Evolutionary conservation across 1,140 invertebrate species (phyloP), one percentile per base, ranked within the genome.

Genomic region (Chionoecetes opilio): DNA sequence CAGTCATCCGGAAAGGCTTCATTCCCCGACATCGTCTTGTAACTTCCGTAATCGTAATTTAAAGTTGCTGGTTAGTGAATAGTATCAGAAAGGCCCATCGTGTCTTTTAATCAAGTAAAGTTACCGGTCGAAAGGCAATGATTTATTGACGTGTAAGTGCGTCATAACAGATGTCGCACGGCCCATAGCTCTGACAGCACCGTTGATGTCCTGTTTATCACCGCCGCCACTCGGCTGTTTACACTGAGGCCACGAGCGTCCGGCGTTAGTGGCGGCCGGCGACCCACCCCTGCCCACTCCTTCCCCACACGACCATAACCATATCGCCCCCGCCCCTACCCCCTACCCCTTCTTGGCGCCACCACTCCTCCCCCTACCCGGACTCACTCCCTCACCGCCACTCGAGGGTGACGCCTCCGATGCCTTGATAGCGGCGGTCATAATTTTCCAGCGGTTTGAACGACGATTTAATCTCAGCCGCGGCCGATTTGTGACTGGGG

Each of bases 361-460:
- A 53, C 9, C 11, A 53, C 46, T 53, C 29, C 29, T 26, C 34
- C 29, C 38, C 34, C 38, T 53, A 1, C 46, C 46, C 8, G 9
- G 46, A 37, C 35, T 8, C 85, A 35, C 84, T 87, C 32, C 46
- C 86, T 88, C 93, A 87, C 53, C 21, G n/a, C 87, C 93, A 82
- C 38, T 82, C 53, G 29, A 38, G 93, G 84, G 84, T 86, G 93
- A 87, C 86, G 63, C 84, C 63, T 53, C 5, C 82, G 93, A 94
- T 94, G 86, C 31, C 87, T 35, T 6, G 93, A 94, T 94, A 94
- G 53, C 93, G 46, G 29, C 29, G 53, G 82, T 87, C 85, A 89
- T 94, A 94, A 94, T 94, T 94, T 94, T 94, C 93, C 93, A 37
- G 87, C 93, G 53, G 93, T 94, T 94, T 94, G 93, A 90, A 82